Evolutionary conservation across 2,797 vertebrate genomes (phyloP), one percentile per base, ranked within the genome.

Genomic region (Philypnodon macrostomus): DNA sequence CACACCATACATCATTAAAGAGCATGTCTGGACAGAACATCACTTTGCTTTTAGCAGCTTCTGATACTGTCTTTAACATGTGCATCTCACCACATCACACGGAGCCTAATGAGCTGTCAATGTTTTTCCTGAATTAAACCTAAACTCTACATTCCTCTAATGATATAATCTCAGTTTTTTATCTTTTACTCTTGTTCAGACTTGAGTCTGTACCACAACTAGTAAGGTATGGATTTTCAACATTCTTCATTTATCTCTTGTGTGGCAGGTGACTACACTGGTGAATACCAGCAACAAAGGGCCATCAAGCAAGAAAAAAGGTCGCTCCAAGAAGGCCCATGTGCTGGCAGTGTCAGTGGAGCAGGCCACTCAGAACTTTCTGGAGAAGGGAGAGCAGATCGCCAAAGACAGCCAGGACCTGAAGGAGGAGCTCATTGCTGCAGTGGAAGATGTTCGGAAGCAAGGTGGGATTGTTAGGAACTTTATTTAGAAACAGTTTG

Each of bases 211-310:
- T 12, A 29, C 27, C 27, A 29, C 9, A 11, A 10, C 27, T 29
- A 10, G 10, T 10, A 1, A 11, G 27, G 27, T 10, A 3, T 29
- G 2, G 8, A 9, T 29, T 9, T 11, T 29, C 8, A 10, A 29
- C 21, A 23, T 13, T 13, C 7, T 10, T 10, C 16, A 9, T 11
- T 18, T 4, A 18, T 13, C 3, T 5, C 8, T 5, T 68, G 4
- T 54, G 51, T 34, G 16, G 10, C 50, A 99, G 97, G 97, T 99
- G 62, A 99, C 97, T 1, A 99, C 97, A 0, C 88, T 99, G 58
- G 97, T 99, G 65, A 99, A 98, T 81, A 98, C 96, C 51, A 99
- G 96, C 74, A 98, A 93, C 86, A 99, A 99, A 78, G 97, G 97
- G 1, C 97, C 97, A 0, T 98, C 96, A 19, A 91, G 94, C 70